Percentiles rank a stretch among this genome's conserved stretches.
Evolutionary conservation across 1,140 invertebrate species (phyloP).

Genomic region (Homalodisca vitripennis): DNA sequence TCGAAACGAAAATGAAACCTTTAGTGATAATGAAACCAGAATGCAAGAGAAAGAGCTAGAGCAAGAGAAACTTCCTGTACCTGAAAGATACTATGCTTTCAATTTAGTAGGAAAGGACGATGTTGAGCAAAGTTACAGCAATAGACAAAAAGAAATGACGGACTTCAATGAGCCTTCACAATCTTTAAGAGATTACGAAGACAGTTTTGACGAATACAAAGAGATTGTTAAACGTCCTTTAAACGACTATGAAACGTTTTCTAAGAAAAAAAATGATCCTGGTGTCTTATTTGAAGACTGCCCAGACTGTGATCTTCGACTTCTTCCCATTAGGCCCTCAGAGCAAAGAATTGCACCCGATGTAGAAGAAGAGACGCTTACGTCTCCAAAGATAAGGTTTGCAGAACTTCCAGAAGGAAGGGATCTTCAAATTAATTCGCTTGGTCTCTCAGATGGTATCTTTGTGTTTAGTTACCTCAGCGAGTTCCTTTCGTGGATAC

Average conservation of each 20-base stretch:
- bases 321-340: slow-evolving; percentile 4
- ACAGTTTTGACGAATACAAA: background rate
- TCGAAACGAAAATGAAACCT: too few relatives aligned
- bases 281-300: slow-evolving; percentile 15
- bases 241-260: background rate
- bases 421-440: slow-evolving; percentile 12
- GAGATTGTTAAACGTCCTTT: background rate
- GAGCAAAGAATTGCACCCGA: background rate
- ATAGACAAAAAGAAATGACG: background rate
- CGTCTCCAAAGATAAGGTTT: slow-evolving; percentile 23
- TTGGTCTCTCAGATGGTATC: slow-evolving; percentile 49
- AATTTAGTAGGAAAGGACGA: background rate
- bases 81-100: background rate
- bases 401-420: slow-evolving; percentile 22
- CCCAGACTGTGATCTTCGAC: slow-evolving; percentile 3
- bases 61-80: background rate
- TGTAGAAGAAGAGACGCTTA: slow-evolving; percentile 4
- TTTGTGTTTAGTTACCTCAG: slow-evolving; percentile 56
- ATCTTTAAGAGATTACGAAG: background rate
- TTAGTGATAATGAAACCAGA: too few relatives aligned
- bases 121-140: background rate
- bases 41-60: too few relatives aligned
- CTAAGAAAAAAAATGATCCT: slow-evolving; percentile 10
- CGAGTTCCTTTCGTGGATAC: slow-evolving; percentile 54
- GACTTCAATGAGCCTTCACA: background rate